Evolutionary conservation across 2,888 invertebrate species (phyloP).

Genomic region (Hesperia comma): DNA sequence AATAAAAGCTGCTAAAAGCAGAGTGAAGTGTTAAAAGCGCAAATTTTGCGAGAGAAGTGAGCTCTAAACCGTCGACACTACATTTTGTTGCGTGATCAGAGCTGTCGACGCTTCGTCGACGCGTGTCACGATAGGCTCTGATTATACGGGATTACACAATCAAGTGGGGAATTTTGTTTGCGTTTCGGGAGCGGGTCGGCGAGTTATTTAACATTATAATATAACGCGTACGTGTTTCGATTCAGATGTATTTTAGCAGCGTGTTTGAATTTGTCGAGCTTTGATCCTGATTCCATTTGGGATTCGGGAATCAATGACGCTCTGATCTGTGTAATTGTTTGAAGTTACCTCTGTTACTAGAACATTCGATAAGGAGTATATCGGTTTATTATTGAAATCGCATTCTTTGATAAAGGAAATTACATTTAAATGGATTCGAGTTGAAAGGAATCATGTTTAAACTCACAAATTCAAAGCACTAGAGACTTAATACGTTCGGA

Average conservation of each 20-base stretch:
- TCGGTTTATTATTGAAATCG: not conserved
- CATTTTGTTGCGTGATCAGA: constrained; percentile 35
- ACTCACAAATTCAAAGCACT: constrained; percentile 12
- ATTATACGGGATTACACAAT: constrained; percentile 40
- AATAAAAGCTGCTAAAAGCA: constrained; percentile 26
- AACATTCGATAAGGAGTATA: constrained; percentile 5
- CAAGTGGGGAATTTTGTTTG: constrained; percentile 40
- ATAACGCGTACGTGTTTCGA: constrained; percentile 30
- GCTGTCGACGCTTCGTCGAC: constrained; percentile 28
- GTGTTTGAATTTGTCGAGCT: constrained; percentile 31
- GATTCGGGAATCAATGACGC: constrained; percentile 26
- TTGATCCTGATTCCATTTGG: constrained; percentile 30
- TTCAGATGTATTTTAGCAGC: constrained; percentile 31
- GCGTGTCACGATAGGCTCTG: constrained; percentile 38
- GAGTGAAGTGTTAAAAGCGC: constrained; percentile 34
- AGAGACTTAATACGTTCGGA: constrained; percentile 29
- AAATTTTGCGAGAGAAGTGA: constrained; percentile 27
- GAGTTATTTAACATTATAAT: constrained; percentile 40
- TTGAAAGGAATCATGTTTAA: not conserved
- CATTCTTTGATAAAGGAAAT: constrained; percentile 17
- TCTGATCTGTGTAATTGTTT: constrained; percentile 32
- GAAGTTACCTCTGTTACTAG: constrained; percentile 10
- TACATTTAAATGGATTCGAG: not conserved
- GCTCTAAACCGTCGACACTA: constrained; percentile 37
- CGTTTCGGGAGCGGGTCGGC: constrained; percentile 29